These are phyloP conservation scores for Berghia stephanieae DNA, from an alignment of 1,140 invertebrate species.

Conservation along the genomic window DNA sequence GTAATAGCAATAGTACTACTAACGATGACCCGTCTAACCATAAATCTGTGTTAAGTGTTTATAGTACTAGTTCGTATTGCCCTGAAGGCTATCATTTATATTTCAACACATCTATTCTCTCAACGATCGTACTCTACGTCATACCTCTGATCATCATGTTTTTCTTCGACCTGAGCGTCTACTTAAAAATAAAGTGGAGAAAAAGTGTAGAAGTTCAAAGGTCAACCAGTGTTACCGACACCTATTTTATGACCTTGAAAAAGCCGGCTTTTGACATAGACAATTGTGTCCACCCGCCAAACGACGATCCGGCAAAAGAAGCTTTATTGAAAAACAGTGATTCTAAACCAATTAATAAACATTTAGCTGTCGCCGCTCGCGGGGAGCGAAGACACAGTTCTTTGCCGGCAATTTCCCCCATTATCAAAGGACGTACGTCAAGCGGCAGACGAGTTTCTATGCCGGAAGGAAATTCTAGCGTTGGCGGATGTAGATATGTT, in stretches of 20 bases:
- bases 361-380: slow-evolving; percentile 9
- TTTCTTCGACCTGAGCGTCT: slow-evolving; percentile 11
- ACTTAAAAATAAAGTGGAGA: slow-evolving; percentile 29
- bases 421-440: slow-evolving; percentile 26
- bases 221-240: slow-evolving; percentile 31
- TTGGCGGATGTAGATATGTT: slow-evolving; percentile 26
- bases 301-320: slow-evolving; percentile 3
- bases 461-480: slow-evolving; percentile 20
- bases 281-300: neutral
- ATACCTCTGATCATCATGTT: slow-evolving; percentile 14
- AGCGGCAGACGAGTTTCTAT: slow-evolving; percentile 28
- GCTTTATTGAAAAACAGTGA: slow-evolving; percentile 14
- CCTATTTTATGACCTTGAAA: slow-evolving; percentile 32
- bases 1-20: neutral
- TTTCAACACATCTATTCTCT: slow-evolving; percentile 19
- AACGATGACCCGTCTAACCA: neutral
- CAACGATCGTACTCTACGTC: slow-evolving; percentile 15
- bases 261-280: slow-evolving; percentile 20
- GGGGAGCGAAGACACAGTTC: slow-evolving; percentile 30
- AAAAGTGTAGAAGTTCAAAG: slow-evolving; percentile 31
- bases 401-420: slow-evolving; percentile 22
- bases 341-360: slow-evolving; percentile 25
- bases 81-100: slow-evolving; percentile 16
- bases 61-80: neutral
- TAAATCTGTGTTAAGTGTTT: neutral